phyloP scores from a whole-genome alignment of 2,888 invertebrate genomes.

The Hyppa rectilinea region DNA sequence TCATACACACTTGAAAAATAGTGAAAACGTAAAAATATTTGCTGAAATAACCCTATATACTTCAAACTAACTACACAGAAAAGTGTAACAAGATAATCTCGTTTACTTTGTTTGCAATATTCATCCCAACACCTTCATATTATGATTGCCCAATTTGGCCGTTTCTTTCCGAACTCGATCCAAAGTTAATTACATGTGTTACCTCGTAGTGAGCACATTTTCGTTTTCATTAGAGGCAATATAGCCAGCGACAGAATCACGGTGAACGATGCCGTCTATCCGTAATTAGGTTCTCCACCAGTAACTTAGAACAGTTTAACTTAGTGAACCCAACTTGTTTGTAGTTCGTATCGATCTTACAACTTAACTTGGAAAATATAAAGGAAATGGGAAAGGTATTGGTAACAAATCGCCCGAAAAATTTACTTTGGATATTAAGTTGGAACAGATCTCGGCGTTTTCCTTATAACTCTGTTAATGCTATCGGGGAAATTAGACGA shows the following conservation, averaged over 20 bases:
- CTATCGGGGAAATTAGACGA: constrained; percentile 48
- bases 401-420: constrained; percentile 64
- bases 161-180: constrained; percentile 57
- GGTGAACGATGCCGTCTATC: constrained; percentile 53
- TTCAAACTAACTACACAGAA: constrained; percentile 36
- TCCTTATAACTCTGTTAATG: constrained; percentile 45
- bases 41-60: constrained; percentile 10
- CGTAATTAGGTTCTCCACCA: constrained; percentile 44
- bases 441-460: constrained; percentile 56
- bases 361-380: constrained; percentile 57
- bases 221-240: constrained; percentile 54
- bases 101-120: constrained; percentile 45
- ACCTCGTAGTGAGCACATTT: constrained; percentile 56
- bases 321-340: constrained; percentile 61
- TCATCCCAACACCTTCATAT: constrained; percentile 46
- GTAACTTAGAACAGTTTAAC: constrained; percentile 48
- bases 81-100: constrained; percentile 41
- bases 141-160: constrained; percentile 56
- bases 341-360: constrained; percentile 46
- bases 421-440: constrained; percentile 66
- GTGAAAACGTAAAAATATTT: constrained; percentile 25
- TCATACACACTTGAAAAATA: constrained; percentile 32
- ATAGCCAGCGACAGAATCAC: constrained; percentile 52
- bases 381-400: constrained; percentile 57
- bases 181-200: constrained; percentile 60